Evolutionary conservation across 1,140 invertebrate species (phyloP).

Genomic region (Zophobas morio): DNA sequence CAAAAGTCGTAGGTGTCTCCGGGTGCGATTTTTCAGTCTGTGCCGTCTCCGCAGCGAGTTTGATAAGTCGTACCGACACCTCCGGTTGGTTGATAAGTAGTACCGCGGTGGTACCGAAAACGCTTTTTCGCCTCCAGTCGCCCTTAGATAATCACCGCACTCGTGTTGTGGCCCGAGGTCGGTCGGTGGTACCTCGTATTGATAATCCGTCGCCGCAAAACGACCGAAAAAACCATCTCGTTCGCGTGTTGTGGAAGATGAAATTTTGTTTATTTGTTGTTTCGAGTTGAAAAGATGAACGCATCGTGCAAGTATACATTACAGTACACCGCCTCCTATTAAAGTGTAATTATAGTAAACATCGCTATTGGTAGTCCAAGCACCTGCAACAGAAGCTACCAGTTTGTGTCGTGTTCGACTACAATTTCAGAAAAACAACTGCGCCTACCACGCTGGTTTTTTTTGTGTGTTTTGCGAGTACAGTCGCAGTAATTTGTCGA

Average conservation of each 20-base stretch:
- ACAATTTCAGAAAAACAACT: conserved; percentile 51
- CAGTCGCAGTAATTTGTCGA: too few relatives aligned
- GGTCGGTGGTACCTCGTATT: background rate
- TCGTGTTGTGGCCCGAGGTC: background rate
- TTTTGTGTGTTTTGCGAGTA: too few relatives aligned
- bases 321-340: conserved; percentile 51
- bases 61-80: too few relatives aligned
- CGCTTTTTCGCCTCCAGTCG: background rate
- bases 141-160: too few relatives aligned
- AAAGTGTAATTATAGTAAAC: conserved; percentile 55
- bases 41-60: too few relatives aligned
- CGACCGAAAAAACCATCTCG: background rate
- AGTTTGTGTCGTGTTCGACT: conserved; percentile 52
- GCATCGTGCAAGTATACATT: conserved; percentile 45
- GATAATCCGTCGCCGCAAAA: conserved; percentile 4
- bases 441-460: conserved; percentile 13
- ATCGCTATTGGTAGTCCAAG: conserved; percentile 52
- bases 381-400: conserved; percentile 53
- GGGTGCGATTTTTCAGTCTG: too few relatives aligned
- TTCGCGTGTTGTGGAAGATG: conserved; percentile 22
- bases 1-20: too few relatives aligned
- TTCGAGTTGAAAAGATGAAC: conserved; percentile 43
- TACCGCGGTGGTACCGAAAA: background rate
- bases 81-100: too few relatives aligned
- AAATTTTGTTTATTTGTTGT: conserved; percentile 40